Conservation (phyloP, 2,888 invertebrate species). For the Myathropa florea region DNA sequence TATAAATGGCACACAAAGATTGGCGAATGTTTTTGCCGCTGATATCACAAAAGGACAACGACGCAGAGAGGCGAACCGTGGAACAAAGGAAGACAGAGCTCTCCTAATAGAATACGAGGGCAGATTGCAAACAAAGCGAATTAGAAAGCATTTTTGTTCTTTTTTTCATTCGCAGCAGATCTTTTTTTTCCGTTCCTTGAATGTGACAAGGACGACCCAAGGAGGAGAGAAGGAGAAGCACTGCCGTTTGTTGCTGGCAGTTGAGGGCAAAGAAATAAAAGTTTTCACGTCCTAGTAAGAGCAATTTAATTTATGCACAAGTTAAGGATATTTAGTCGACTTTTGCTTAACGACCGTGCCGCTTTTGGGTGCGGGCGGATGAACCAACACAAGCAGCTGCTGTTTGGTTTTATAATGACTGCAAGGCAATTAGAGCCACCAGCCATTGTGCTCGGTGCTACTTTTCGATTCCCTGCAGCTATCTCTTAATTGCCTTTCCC, state of each 20-base stretch:
- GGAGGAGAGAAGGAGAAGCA: background rate
- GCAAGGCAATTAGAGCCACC: background rate
- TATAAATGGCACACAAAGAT: conserved; percentile 51
- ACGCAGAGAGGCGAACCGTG: background rate
- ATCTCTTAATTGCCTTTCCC: conserved; percentile 2
- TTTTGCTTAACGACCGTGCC: background rate
- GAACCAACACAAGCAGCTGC: background rate
- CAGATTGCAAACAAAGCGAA: conserved; percentile 51
- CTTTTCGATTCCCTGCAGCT: background rate
- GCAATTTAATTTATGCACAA: conserved; percentile 34
- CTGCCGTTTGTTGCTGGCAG: conserved; percentile 21
- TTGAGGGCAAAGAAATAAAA: background rate
- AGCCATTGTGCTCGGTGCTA: background rate
- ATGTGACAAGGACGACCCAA: background rate
- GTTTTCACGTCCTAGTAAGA: background rate
- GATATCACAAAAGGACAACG: conserved; percentile 18
- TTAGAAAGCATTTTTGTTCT: conserved; percentile 20
- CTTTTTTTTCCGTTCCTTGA: background rate
- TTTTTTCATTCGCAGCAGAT: background rate
- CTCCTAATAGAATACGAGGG: conserved; percentile 48
- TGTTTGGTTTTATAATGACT: background rate
- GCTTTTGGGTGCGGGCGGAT: background rate
- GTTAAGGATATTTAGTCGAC: background rate
- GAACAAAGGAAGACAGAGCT: conserved; percentile 16
- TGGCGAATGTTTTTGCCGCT: conserved; percentile 16